Percentiles rank a stretch among this genome's conserved stretches.
Conservation (phyloP, 1,140 invertebrate genomes). For the Neodiprion lecontei region DNA sequence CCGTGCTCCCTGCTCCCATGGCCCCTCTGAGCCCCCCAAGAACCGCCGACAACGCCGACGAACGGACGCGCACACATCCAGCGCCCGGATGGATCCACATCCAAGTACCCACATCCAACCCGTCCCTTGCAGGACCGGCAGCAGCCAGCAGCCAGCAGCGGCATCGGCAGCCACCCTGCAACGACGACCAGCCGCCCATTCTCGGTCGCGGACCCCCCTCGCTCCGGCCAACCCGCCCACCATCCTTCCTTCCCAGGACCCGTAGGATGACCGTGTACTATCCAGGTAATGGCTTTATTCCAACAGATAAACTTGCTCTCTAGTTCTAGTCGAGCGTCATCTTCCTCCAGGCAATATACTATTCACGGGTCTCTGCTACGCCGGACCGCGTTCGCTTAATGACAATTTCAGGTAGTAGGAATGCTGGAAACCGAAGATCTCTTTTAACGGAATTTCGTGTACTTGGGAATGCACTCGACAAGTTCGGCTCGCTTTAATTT, state of each 20-base stretch:
- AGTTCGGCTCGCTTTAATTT: conserved; percentile 34
- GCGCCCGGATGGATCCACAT: background rate
- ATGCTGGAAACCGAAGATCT: conserved; percentile 39
- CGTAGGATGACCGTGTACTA: conserved; percentile 41
- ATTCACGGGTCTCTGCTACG: conserved; percentile 24
- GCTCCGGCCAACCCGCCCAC: conserved; percentile 26
- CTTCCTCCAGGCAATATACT: conserved; percentile 39
- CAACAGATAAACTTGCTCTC: conserved; percentile 47
- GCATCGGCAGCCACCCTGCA: background rate
- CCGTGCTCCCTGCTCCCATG: conserved; percentile 38
- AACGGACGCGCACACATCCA: background rate
- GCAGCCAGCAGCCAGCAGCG: background rate
- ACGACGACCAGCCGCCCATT: conserved; percentile 28
- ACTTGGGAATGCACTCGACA: conserved; percentile 22
- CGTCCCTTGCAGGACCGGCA: background rate
- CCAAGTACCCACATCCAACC: background rate
- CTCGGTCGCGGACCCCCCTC: conserved; percentile 2
- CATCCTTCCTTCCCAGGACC: conserved; percentile 38
- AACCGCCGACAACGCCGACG: conserved; percentile 3
- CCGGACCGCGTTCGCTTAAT: conserved; percentile 38
- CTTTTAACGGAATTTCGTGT: conserved; percentile 36
- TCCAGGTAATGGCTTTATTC: conserved; percentile 51
- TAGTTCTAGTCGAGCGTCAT: conserved; percentile 40
- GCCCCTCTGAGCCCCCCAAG: conserved; percentile 3
- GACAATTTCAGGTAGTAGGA: conserved; percentile 49